phyloP scores from a whole-genome alignment of 2,888 invertebrate genomes.

The Endotricha flammealis region DNA sequence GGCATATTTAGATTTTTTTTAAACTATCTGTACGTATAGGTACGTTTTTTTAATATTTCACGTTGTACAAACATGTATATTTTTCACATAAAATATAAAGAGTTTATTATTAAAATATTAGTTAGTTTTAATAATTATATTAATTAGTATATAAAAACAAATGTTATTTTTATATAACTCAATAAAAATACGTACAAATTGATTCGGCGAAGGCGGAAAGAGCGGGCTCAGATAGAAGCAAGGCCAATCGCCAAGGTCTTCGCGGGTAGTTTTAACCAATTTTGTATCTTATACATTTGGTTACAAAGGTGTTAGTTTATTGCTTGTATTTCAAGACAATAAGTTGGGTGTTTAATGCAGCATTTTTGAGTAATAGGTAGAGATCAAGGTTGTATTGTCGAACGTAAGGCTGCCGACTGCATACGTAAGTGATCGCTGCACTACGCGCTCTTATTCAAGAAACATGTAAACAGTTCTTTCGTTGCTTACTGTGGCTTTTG shows the following conservation, averaged over 20 bases:
- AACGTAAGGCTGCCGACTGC: slow-evolving; percentile 10
- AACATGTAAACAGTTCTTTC: no score
- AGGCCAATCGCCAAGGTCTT: slow-evolving; percentile 69
- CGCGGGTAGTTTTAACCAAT: slow-evolving; percentile 32
- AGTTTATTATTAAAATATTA: not conserved
- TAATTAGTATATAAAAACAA: no score
- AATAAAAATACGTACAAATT: slow-evolving; percentile 67
- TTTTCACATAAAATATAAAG: slow-evolving; percentile 1
- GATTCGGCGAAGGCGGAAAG: slow-evolving; percentile 76
- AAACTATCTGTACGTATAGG: no score
- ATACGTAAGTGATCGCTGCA: slow-evolving; percentile 10
- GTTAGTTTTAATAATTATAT: no score
- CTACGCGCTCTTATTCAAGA: not conserved
- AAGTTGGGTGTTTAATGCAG: slow-evolving; percentile 67
- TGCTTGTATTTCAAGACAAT: slow-evolving; percentile 55
- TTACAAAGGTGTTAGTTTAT: slow-evolving; percentile 37
- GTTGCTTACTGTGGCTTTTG: no score
- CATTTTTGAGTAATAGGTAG: slow-evolving; percentile 73
- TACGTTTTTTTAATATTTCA: no score
- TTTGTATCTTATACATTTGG: slow-evolving; percentile 27
- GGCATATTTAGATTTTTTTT: no score
- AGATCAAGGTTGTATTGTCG: slow-evolving; percentile 59
- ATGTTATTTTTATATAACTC: slow-evolving; percentile 35
- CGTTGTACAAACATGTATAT: not conserved
- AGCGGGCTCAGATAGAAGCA: slow-evolving; percentile 70